Percentiles rank a stretch among this genome's conserved stretches.
These are phyloP conservation scores for Drosophila mayri DNA, from an alignment of 1,140 invertebrate genomes.

Conservation along the genomic window DNA sequence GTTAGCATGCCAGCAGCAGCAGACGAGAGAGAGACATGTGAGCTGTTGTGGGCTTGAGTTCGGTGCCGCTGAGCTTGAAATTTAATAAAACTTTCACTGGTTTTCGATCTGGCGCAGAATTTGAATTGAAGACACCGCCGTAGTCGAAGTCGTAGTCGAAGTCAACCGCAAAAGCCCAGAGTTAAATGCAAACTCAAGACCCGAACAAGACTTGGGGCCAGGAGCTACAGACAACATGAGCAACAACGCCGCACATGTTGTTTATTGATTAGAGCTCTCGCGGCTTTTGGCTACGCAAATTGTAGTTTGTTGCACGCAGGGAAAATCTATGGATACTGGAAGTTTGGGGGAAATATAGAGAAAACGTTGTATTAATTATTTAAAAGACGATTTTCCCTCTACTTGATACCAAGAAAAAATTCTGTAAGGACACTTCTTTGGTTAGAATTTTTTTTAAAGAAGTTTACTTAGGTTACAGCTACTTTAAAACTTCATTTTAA, in stretches of 20 bases:
- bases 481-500: no score
- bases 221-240: conserved; percentile 24
- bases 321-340: conserved; percentile 3
- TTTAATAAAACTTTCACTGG: conserved; percentile 81
- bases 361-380: neutral
- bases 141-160: conserved; percentile 19
- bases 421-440: no score
- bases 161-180: conserved; percentile 25
- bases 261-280: conserved; percentile 38
- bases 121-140: conserved; percentile 54
- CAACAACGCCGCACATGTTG: conserved; percentile 28
- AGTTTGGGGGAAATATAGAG: neutral
- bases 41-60: conserved; percentile 11
- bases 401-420: neutral
- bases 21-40: conserved; percentile 19
- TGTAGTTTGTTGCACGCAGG: neutral
- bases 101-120: conserved; percentile 64
- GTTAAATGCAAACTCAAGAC: conserved; percentile 26
- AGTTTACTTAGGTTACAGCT: no score
- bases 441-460: no score
- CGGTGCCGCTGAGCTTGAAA: conserved; percentile 29
- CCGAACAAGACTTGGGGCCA: conserved; percentile 35
- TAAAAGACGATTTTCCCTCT: accelerated
- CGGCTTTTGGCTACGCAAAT: conserved; percentile 41
- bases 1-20: conserved; percentile 39